A percentile compares a stretch with the other conserved stretches of the same genome.
phyloP scores from a whole-genome alignment of 2,888 invertebrate genomes.

The Andrena bicolor region DNA sequence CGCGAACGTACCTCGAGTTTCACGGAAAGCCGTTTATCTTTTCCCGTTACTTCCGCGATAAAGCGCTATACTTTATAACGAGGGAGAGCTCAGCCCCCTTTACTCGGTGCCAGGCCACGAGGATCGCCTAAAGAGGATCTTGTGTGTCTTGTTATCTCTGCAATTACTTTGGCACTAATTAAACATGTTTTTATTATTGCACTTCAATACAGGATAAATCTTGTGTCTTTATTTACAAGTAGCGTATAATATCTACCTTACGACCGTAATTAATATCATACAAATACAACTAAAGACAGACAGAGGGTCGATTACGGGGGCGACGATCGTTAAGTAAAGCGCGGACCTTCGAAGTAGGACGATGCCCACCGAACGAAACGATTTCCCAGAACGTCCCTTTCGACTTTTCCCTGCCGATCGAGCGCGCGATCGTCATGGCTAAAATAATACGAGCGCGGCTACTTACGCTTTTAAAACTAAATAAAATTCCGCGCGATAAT shows the following conservation, averaged over 20 bases:
- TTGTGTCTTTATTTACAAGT: constrained; percentile 76
- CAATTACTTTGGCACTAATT: constrained; percentile 81
- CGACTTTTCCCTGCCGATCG: not conserved
- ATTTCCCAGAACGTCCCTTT: not conserved
- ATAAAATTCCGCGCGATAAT: too few relatives aligned
- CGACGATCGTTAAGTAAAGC: constrained; percentile 36
- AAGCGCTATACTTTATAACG: constrained; percentile 34
- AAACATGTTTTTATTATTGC: constrained; percentile 82
- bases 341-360: constrained; percentile 4
- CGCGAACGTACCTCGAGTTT: constrained; percentile 18
- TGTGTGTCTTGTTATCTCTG: constrained; percentile 52
- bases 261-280: constrained; percentile 69
- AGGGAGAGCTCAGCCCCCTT: constrained; percentile 1
- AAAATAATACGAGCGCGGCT: constrained; percentile 32
- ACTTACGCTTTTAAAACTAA: not conserved
- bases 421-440: constrained; percentile 38
- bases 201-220: constrained; percentile 81
- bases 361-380: constrained; percentile 3
- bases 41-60: constrained; percentile 49
- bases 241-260: constrained; percentile 72
- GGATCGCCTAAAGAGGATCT: constrained; percentile 9
- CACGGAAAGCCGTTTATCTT: constrained; percentile 49
- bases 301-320: constrained; percentile 31
- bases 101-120: constrained; percentile 1
- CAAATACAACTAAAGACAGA: constrained; percentile 67